These are phyloP conservation scores for Brotogeris chrysoptera DNA, from an alignment of 2,797 vertebrate genomes.

Conservation along the genomic window DNA sequence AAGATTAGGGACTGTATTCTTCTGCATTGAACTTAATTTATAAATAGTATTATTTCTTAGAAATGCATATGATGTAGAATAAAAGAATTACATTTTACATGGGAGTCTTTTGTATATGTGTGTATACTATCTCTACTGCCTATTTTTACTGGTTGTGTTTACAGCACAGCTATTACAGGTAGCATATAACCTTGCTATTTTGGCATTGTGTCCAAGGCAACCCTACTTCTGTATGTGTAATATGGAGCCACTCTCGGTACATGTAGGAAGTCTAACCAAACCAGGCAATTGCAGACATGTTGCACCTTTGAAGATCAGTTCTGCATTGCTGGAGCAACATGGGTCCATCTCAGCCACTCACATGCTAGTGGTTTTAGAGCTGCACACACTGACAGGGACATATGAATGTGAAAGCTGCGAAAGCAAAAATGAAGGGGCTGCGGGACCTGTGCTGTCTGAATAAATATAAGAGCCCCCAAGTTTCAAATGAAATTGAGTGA, in stretches of 20 bases:
- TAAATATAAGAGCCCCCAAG: not conserved
- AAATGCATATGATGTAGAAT: not conserved
- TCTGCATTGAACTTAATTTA: not conserved
- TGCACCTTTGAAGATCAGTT: not conserved
- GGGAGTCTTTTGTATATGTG: not conserved
- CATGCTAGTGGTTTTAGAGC: not conserved
- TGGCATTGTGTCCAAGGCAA: not conserved
- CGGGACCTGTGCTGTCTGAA: constrained; percentile 16
- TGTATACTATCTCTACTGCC: not conserved
- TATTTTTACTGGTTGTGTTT: not conserved
- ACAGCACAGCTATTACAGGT: not conserved
- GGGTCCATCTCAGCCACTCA: not conserved
- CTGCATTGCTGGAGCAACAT: not conserved
- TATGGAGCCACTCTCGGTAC: not conserved
- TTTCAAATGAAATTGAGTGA: constrained; percentile 20
- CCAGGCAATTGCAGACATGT: not conserved
- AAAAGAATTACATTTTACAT: not conserved
- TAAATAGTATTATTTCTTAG: not conserved
- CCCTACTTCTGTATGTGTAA: not conserved
- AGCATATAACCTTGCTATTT: not conserved
- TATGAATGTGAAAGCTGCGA: not conserved
- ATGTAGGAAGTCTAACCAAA: not conserved
- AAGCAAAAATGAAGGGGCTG: not conserved
- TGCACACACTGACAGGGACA: not conserved
- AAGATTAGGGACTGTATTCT: not conserved